Base-by-base conservation (phyloP, 2,113 vertebrate genomes). In the Danionella cerebrum region DNA sequence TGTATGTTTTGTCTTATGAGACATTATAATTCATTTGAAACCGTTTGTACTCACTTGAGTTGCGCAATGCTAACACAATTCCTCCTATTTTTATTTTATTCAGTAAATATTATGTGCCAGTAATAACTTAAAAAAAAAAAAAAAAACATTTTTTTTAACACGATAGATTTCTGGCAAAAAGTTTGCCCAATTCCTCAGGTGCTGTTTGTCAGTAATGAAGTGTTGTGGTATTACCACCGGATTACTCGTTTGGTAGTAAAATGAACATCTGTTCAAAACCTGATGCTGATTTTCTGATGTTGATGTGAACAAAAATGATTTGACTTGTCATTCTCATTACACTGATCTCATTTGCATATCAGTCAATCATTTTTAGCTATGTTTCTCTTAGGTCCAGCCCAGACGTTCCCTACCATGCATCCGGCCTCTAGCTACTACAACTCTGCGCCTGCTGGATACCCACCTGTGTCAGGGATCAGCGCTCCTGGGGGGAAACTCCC, bases 401-500 rank as follows among this genome's bases (percentile, higher is more conserved):
- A 91, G 76, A 84, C 63, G 71, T 88, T 79, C 80, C 82, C 81
- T 10, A 55, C 78, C 63, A 78, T 87, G 84, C 89, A 89, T 55
- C 82, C 88, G 27, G 67, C 88, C 1, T 16, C 88, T 31, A 88
- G 76, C 35, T 85, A 86, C 72, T 93, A 90, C 69, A 84, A 83
- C 79, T 76, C 80, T 0, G 80, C 82, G 82, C 87, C 84, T 62
- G 87, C 89, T 53, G 86, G 76, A 83, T 89, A 90, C 67, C 65
- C 76, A 59, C 65, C 63, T 5, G 74, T 87, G 77, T 86, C 90
- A 53, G 87, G 84, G 81, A 85, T 87, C 67, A 84, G 85, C 64
- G 71, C 83, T 67, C 84, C 82, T 70, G 80, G 91, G 76, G 87
- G 19, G 84, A 96, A 95, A 89, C 74, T 84, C 68, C 84, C 90